These are phyloP conservation scores for Pachymerium ferrugineum DNA, from an alignment of 2,888 invertebrate species.

Conservation along the genomic window DNA sequence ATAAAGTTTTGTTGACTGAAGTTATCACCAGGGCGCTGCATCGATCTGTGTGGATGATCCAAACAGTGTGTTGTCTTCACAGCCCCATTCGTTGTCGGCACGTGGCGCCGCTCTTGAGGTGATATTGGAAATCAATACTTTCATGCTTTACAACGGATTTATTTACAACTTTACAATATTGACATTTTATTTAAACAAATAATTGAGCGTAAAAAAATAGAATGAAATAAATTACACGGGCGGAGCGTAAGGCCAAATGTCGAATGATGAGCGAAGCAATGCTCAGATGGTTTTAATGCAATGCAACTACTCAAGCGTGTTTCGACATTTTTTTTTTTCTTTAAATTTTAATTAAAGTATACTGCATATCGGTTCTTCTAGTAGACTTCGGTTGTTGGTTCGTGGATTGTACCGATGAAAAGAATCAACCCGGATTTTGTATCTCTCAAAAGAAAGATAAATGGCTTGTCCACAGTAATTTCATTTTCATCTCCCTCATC, in stretches of 20 bases:
- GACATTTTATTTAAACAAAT: neutral
- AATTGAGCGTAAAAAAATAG: too few relatives aligned
- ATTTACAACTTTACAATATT: neutral
- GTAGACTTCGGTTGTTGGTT: slow-evolving; percentile 34
- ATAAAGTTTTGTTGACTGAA: neutral
- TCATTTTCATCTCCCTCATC: slow-evolving; percentile 14
- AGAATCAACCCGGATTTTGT: slow-evolving; percentile 36
- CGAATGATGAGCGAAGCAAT: too few relatives aligned
- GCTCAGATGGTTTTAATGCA: neutral
- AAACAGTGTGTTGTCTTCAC: neutral
- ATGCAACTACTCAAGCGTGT: too few relatives aligned
- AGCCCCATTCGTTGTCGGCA: neutral
- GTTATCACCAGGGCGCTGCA: neutral
- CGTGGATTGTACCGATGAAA: slow-evolving; percentile 38
- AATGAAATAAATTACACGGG: neutral
- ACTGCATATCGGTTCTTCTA: too few relatives aligned
- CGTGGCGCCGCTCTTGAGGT: neutral
- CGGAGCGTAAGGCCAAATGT: slow-evolving; percentile 1
- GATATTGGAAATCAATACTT: neutral
- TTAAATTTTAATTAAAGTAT: neutral
- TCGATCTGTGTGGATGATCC: neutral
- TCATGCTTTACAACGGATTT: slow-evolving; percentile 1
- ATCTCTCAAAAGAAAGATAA: slow-evolving; percentile 39
- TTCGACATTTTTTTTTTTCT: too few relatives aligned
- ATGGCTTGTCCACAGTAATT: slow-evolving; percentile 37